Conservation (phyloP, 2,113 vertebrate species). For the Rhinichthys klamathensis region DNA sequence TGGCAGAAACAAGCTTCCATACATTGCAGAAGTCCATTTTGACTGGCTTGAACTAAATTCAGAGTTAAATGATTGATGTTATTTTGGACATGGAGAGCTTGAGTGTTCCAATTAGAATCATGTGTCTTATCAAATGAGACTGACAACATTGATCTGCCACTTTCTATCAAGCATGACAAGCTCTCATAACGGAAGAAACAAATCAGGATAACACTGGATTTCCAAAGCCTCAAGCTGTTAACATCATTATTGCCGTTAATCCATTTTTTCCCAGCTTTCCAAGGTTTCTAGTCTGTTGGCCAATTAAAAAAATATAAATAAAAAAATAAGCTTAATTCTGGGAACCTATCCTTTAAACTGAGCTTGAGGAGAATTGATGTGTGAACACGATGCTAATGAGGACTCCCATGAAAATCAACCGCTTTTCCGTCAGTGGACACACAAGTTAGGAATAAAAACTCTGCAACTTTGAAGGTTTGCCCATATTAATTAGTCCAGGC, state of each 20-base stretch:
- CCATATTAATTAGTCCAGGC: conserved; percentile 28
- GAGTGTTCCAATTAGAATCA: conserved; percentile 24
- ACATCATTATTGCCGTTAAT: neutral
- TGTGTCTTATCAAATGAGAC: conserved; percentile 37
- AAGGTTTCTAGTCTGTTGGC: neutral
- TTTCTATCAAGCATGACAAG: conserved; percentile 29
- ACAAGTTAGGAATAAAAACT: conserved; percentile 1
- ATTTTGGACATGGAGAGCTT: conserved; percentile 16
- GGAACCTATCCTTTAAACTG: conserved; percentile 28
- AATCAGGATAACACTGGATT: conserved; percentile 17
- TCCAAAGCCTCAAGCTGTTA: conserved; percentile 14
- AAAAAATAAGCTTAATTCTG: conserved; percentile 6
- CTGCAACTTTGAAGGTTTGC: conserved; percentile 18
- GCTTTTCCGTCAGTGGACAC: neutral
- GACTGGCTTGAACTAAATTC: no score
- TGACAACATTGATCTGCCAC: conserved; percentile 39
- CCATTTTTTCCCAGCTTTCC: neutral
- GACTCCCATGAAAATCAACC: conserved; percentile 1
- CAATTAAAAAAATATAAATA: conserved; percentile 18
- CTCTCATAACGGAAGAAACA: neutral
- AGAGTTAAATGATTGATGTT: no score
- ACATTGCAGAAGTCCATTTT: no score
- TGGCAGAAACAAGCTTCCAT: no score
- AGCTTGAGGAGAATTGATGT: conserved; percentile 30
- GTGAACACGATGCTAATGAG: conserved; percentile 23